Conservation (phyloP, 2,113 vertebrate species). For the Thinocorus orbignyianus region DNA sequence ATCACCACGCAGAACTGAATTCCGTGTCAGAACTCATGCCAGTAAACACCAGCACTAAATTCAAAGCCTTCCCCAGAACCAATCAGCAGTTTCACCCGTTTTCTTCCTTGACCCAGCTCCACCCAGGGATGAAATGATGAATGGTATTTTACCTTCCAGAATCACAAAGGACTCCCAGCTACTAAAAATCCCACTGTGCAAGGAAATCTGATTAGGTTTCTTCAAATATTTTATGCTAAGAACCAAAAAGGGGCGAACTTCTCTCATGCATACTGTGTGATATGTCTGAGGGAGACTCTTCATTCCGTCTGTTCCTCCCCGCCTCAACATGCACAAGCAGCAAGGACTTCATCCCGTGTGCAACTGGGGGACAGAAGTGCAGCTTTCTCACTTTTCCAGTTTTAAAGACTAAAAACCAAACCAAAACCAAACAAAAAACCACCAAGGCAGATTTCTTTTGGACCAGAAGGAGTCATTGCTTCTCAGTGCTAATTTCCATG, state of each 20-base stretch:
- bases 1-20: background rate
- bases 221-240: background rate
- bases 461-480: background rate
- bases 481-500: background rate
- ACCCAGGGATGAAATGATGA: background rate
- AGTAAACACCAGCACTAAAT: background rate
- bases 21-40: accelerated
- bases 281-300: background rate
- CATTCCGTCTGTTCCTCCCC: background rate
- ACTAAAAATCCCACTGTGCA: background rate
- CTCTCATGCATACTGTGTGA: background rate
- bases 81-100: background rate
- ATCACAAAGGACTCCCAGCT: background rate
- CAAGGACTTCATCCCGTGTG: background rate
- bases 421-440: background rate
- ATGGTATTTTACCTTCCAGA: background rate
- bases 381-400: background rate
- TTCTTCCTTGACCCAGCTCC: background rate
- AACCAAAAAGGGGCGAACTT: background rate
- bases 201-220: background rate
- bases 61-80: background rate
- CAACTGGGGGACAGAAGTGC: background rate
- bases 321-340: background rate
- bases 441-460: background rate
- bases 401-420: background rate